Evolutionary conservation across 2,797 vertebrate genomes (phyloP).

Genomic region (Cuculus canorus): DNA sequence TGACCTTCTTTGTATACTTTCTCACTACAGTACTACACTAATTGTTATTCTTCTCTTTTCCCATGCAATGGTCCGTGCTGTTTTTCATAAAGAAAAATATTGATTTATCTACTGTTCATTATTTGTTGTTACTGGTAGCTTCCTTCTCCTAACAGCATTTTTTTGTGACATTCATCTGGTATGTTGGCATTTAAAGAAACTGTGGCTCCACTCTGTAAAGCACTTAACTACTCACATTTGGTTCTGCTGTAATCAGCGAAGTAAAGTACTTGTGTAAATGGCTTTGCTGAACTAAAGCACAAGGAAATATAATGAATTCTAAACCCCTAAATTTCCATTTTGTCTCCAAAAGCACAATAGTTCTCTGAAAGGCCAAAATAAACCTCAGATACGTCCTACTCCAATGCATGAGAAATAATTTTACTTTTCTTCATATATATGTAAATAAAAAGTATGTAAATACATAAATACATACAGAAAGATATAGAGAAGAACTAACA

Average conservation of each 20-base stretch:
- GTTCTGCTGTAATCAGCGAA: neutral
- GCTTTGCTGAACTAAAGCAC: neutral
- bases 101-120: neutral
- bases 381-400: neutral
- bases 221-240: conserved; percentile 6
- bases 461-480: neutral
- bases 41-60: neutral
- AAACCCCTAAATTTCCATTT: conserved; percentile 7
- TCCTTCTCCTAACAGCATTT: neutral
- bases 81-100: neutral
- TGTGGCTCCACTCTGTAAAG: neutral
- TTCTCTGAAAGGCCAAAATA: neutral
- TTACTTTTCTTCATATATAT: neutral
- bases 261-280: neutral
- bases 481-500: neutral
- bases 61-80: neutral
- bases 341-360: neutral
- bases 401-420: neutral
- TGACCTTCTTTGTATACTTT: neutral
- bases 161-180: conserved; percentile 13
- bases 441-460: neutral
- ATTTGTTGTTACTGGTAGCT: neutral
- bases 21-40: neutral
- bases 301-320: neutral
- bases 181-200: conserved; percentile 20